Percentiles rank a stretch among this genome's conserved stretches.
Conservation (phyloP, 2,888 invertebrate species). For the Amiota communis region DNA sequence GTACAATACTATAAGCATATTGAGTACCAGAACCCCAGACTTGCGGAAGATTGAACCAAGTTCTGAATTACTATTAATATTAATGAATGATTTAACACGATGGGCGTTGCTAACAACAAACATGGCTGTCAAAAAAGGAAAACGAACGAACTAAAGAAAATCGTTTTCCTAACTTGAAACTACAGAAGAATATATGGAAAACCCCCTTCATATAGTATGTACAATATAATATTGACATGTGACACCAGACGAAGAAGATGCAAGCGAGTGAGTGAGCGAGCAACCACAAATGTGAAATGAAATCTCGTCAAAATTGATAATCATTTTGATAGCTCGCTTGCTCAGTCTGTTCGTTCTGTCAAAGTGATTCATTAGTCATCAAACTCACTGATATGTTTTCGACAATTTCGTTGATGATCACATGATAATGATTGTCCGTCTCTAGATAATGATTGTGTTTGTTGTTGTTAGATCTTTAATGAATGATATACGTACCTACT, state of each 20-base stretch:
- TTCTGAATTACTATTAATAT: constrained; percentile 61
- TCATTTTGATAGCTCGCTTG: constrained; percentile 47
- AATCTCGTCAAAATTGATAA: constrained; percentile 50
- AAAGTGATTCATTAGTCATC: constrained; percentile 45
- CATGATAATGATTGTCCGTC: constrained; percentile 30
- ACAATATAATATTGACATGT: constrained; percentile 52
- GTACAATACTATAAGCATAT: not conserved
- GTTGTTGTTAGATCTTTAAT: constrained; percentile 18
- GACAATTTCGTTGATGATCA: too few relatives aligned
- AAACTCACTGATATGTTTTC: constrained; percentile 28
- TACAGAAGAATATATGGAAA: constrained; percentile 33
- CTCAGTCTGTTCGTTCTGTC: constrained; percentile 33
- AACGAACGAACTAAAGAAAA: not conserved
- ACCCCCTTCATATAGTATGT: constrained; percentile 44
- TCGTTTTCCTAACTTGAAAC: too few relatives aligned
- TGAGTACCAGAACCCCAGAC: not conserved
- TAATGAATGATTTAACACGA: constrained; percentile 68
- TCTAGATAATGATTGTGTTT: constrained; percentile 38
- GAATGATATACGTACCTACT: too few relatives aligned
- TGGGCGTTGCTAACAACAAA: constrained; percentile 56
- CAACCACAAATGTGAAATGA: constrained; percentile 30
- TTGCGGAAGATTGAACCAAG: not conserved
- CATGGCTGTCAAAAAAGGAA: constrained; percentile 34
- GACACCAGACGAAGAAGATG: constrained; percentile 47
- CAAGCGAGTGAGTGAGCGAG: constrained; percentile 39